Conservation (phyloP, 2,113 vertebrate genomes). For the Panthera uncia region DNA sequence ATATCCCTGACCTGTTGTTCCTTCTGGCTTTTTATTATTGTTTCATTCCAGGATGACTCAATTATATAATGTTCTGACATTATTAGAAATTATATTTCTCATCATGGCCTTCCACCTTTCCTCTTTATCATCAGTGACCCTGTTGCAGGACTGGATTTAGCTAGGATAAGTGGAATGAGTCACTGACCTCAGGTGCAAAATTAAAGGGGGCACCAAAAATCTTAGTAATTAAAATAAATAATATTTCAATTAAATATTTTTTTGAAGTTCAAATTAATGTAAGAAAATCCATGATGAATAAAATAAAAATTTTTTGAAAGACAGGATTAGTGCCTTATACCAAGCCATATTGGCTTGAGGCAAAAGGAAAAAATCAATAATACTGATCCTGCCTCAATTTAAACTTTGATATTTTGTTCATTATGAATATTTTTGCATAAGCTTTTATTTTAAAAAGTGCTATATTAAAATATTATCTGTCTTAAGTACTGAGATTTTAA, state of each 20-base stretch:
- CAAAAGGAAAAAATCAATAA: not conserved
- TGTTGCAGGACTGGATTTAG: not conserved
- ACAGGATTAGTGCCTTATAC: not conserved
- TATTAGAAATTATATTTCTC: not conserved
- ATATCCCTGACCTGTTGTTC: not conserved
- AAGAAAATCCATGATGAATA: not conserved
- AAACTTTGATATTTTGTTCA: not conserved
- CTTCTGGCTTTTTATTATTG: not conserved
- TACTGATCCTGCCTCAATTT: not conserved
- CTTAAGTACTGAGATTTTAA: not conserved
- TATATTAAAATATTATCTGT: not conserved
- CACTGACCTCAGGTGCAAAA: not conserved
- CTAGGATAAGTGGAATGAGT: not conserved
- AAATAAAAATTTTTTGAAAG: not conserved
- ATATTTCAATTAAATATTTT: conserved; percentile 8
- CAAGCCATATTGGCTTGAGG: not conserved
- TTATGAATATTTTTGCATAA: not conserved
- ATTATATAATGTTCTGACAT: conserved; percentile 21
- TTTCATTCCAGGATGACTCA: conserved; percentile 39
- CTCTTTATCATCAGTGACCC: not conserved
- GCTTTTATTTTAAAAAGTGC: conserved; percentile 1
- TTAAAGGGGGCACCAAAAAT: not conserved
- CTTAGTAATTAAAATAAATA: not conserved
- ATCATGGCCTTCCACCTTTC: not conserved
- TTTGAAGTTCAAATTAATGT: not conserved